These are phyloP conservation scores for Vireo altiloquus DNA, from an alignment of 2,113 vertebrate species.

Conservation along the genomic window DNA sequence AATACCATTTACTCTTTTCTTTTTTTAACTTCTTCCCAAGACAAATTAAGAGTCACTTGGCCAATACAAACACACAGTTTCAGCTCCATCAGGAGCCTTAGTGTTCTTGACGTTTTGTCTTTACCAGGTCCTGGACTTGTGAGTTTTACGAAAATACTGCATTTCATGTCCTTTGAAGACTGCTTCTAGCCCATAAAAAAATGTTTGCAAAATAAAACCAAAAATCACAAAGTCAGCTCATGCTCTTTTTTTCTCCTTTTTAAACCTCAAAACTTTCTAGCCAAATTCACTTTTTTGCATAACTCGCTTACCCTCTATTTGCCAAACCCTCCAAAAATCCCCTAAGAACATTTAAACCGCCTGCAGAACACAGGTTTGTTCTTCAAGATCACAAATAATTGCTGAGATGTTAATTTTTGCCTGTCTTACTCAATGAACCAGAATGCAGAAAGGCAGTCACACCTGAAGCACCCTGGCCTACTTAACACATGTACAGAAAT, in stretches of 20 bases:
- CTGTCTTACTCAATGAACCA: neutral
- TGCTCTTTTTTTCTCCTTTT: neutral
- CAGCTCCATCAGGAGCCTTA: neutral
- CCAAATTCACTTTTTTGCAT: neutral
- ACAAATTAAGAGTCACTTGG: neutral
- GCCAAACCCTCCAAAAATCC: neutral
- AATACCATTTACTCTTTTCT: fast-evolving
- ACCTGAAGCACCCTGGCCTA: neutral
- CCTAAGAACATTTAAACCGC: neutral
- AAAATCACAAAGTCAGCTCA: neutral
- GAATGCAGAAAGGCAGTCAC: neutral
- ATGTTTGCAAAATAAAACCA: neutral
- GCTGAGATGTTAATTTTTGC: neutral
- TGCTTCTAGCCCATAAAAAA: neutral
- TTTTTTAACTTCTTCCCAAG: neutral
- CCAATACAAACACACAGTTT: neutral
- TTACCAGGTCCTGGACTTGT: neutral
- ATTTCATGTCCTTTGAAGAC: neutral
- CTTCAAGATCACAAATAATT: neutral
- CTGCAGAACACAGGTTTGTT: neutral
- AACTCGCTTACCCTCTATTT: neutral
- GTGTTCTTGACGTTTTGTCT: neutral
- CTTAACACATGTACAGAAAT: neutral
- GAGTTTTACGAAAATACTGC: neutral
- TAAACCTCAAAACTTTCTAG: neutral